Conservation (phyloP, 2,797 vertebrate genomes). For the Brachymystax lenok region DNA sequence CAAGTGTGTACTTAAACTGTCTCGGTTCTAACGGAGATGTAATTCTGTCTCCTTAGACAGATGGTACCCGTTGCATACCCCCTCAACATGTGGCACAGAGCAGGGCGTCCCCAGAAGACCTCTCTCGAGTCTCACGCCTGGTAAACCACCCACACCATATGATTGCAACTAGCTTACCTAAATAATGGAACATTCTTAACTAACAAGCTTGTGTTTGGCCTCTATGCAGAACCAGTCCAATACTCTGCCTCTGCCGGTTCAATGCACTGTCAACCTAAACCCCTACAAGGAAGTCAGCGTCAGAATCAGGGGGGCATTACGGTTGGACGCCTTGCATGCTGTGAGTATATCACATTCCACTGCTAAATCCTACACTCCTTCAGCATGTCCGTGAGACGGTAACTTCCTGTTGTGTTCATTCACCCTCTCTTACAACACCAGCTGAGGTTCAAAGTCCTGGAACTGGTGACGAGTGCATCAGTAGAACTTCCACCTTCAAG, state of each 20-base stretch:
- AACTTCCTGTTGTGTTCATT: slow-evolving; percentile 50
- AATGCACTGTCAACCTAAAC: slow-evolving; percentile 82
- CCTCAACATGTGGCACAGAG: slow-evolving; percentile 76
- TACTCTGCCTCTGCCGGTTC: slow-evolving; percentile 18
- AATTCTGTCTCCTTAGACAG: slow-evolving; percentile 64
- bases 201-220: slow-evolving; percentile 3
- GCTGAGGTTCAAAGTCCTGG: slow-evolving; percentile 92
- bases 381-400: slow-evolving; percentile 36
- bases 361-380: slow-evolving; percentile 18
- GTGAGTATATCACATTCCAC: slow-evolving; percentile 73
- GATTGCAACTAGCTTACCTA: background rate
- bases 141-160: slow-evolving; percentile 61
- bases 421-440: slow-evolving; percentile 50
- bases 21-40: background rate
- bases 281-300: slow-evolving; percentile 79
- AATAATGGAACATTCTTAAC: background rate
- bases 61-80: slow-evolving; percentile 73
- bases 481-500: slow-evolving; percentile 83
- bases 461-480: slow-evolving; percentile 79
- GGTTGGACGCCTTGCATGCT: slow-evolving; percentile 83
- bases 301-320: slow-evolving; percentile 80
- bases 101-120: slow-evolving; percentile 81
- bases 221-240: slow-evolving; percentile 25
- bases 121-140: slow-evolving; percentile 82
- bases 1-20: background rate